These are phyloP conservation scores for Setipinna tenuifilis DNA, from an alignment of 2,797 vertebrate species.

Conservation along the genomic window DNA sequence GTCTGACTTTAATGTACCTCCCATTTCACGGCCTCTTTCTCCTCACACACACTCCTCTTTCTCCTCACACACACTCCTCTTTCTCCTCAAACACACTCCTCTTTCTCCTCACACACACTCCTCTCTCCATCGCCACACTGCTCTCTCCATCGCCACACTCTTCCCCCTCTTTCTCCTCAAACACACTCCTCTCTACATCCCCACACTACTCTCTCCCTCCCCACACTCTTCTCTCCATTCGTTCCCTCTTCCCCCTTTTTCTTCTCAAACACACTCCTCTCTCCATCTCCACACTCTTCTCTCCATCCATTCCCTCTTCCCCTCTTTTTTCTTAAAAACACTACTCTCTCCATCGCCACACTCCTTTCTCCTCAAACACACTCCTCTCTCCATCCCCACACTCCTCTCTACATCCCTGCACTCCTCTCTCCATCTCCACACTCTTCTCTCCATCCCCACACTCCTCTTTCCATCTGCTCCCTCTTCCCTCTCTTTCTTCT, in stretches of 20 bases:
- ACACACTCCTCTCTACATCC: neutral
- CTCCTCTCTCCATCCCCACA: neutral
- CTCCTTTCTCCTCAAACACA: neutral
- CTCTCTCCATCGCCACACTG: conserved; percentile 9
- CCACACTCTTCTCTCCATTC: neutral
- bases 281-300: too few relatives aligned
- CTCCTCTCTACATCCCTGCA: neutral
- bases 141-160: neutral
- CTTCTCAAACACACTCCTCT: too few relatives aligned
- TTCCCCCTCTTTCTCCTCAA: conserved; percentile 15
- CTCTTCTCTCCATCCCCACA: too few relatives aligned
- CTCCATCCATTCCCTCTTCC: neutral
- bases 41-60: conserved; percentile 21
- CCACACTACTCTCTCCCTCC: conserved; percentile 14
- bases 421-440: too few relatives aligned
- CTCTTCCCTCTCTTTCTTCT: neutral
- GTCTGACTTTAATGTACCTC: conserved; percentile 43
- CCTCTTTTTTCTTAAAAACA: conserved; percentile 46
- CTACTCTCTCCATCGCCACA: neutral
- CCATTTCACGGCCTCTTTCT: conserved; percentile 35
- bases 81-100: conserved; percentile 50
- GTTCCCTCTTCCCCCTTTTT: too few relatives aligned
- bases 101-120: conserved; percentile 51
- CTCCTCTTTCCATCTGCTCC: too few relatives aligned
- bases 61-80: conserved; percentile 36